phyloP scores from a whole-genome alignment of 2,888 invertebrate genomes.

The Leucophenga montana region DNA sequence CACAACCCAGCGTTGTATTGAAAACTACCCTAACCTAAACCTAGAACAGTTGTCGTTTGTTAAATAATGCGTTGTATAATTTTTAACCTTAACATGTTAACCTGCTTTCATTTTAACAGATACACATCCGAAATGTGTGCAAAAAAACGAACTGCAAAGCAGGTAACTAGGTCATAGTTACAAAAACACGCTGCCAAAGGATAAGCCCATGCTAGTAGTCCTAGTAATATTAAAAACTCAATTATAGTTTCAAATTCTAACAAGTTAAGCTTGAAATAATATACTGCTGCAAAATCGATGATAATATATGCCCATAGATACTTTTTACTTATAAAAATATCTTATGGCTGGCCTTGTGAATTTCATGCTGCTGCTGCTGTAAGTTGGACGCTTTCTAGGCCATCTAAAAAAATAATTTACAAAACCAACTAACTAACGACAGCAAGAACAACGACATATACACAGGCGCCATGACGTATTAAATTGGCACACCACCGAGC shows the following conservation, averaged over 20 bases:
- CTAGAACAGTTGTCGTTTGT: no score
- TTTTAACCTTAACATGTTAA: conserved; percentile 39
- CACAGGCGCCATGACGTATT: conserved; percentile 6
- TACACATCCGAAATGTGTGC: no score
- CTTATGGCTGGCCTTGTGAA: no score
- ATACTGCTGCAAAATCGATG: no score
- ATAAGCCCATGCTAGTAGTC: no score
- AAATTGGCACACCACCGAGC: conserved; percentile 16
- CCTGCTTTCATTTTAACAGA: conserved; percentile 18
- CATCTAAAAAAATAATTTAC: conserved; percentile 11
- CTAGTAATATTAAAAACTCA: conserved; percentile 14
- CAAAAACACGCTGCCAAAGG: conserved; percentile 32
- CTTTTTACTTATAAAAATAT: no score
- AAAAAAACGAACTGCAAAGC: conserved; percentile 9
- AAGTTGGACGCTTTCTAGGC: background rate
- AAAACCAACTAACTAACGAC: conserved; percentile 14
- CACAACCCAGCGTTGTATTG: background rate
- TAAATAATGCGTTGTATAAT: background rate
- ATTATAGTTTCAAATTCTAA: no score
- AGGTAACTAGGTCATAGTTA: conserved; percentile 49
- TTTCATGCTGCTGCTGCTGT: background rate
- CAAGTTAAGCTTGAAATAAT: no score
- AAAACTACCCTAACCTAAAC: conserved; percentile 8
- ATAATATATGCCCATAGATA: no score
- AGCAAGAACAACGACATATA: background rate